Evolutionary conservation across 2,113 vertebrate species (phyloP), one percentile per base, ranked within the genome.

Genomic region (Neotragus moschatus): DNA sequence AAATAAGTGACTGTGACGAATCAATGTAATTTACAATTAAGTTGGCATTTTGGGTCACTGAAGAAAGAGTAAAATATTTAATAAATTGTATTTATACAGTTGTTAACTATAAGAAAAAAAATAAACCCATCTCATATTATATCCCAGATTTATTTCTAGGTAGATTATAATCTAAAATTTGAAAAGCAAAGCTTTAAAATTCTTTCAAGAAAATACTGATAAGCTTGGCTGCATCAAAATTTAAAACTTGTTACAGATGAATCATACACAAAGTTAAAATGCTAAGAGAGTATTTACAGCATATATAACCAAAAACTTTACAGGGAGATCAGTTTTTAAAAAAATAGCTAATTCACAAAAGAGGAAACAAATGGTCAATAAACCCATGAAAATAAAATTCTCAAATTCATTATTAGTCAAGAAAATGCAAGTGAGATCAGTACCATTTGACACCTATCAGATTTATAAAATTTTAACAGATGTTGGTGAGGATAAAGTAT

Each of bases 151-250:
- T 94, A 60, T 93, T 96, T 97, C 56, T 93, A 63, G 84, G 25
- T 93, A 19, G 21, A 92, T 63, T 77, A n/a, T 66, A 88, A 85
- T 91, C 17, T 4, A 91, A 86, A 96, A 53, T 85, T 25, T 88
- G 26, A 93, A 96, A 93, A 90, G n/a, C 23, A 85, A 85, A 96
- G 33, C 43, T 96, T 79, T 81, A 16, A 53, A 87, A 84, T 90
- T 96, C 26, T 84, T 33, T 49, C 16, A 80, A 73, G 43, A 84
- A 89, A 97, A 84, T 90, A 84, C 11, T 90, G 26, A 85, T 80
- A 86, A 97, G 53, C 56, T 93, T 85, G 33, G 51, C 53, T 96
- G 13, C 19, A 33, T 97, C 80, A 94, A 91, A 92, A 90, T 77
- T 66, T 86, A 66, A 96, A 94, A 70, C 49, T 89, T 84, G 14